Evolutionary conservation across 53 echinoderm and acorn worm genomes (phyloP), one percentile per base, ranked within the genome.

Genomic region (Apostichopus leukothele): DNA sequence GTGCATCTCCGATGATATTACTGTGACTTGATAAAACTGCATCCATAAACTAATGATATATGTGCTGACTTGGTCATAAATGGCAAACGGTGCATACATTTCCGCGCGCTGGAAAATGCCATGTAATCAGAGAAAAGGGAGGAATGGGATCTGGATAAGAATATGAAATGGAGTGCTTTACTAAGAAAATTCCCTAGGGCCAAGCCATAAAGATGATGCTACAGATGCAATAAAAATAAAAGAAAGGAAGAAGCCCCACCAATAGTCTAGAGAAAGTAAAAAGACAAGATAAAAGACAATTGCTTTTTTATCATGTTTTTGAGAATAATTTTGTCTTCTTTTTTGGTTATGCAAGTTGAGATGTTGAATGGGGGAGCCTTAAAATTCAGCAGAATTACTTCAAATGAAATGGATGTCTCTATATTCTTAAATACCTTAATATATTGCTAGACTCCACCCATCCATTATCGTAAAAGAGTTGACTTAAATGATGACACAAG

Each of bases 101-200:
- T 68, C 71, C 19, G 1, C 27, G 27, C 27, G 18, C 13, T 68
- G 71, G 71, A 68, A 27, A n/a, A 68, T 19, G 18, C 71, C 19
- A 68, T 68, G 71, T 68, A 68, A 68, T 68, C 71, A 68, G 71
- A 5, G 71, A 68, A 68, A 68, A 68, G 71, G 71, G 71, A 27
- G 27, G 27, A 16, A 68, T 68, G 18, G 19, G 18, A 68, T 16
- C 18, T 16, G 18, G 71, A 68, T 68, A n/a, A n/a, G 6, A 16
- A 68, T 6, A 68, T 16, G 13, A 19, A 18, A 68, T 18, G 21
- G 18, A n/a, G 19, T n/a, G 18, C 18, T n/a, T 68, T 68, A 68
- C 71, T 68, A 6, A 19, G 19, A 68, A 16, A 19, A n/a, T 68
- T 68, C 71, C 71, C 71, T 68, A n/a, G 71, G 71, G 71, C 71